These are phyloP conservation scores for Apocrypta bakeri DNA, from an alignment of 1,140 invertebrate genomes.

Conservation along the genomic window DNA sequence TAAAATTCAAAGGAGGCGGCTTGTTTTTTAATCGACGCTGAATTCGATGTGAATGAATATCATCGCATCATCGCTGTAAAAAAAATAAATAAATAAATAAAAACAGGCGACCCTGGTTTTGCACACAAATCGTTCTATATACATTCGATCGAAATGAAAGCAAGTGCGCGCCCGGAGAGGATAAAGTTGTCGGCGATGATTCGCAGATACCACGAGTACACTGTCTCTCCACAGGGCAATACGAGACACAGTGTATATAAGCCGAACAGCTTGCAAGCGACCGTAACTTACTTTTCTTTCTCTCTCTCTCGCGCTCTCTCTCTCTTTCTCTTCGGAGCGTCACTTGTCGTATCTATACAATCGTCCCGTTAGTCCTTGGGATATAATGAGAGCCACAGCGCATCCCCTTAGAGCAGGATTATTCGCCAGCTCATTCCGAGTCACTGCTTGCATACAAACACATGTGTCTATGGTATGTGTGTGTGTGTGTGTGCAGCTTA, in stretches of 20 bases:
- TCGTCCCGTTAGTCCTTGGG: neutral
- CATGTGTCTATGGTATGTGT: neutral
- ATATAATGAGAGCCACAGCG: neutral
- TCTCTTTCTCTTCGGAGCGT: neutral
- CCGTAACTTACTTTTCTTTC: neutral
- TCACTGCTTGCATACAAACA: no score
- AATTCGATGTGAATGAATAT: no score
- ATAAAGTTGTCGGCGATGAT: neutral
- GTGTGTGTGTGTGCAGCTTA: neutral
- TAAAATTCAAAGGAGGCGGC: no score
- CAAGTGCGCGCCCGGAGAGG: neutral
- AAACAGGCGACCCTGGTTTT: no score
- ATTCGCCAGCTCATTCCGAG: neutral
- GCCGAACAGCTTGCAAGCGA: conserved; percentile 28
- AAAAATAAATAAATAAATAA: no score
- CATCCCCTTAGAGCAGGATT: neutral
- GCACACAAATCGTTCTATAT: no score
- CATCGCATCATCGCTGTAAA: no score
- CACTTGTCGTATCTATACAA: neutral
- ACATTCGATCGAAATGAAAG: neutral
- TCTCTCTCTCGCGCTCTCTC: neutral
- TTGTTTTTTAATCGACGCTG: no score
- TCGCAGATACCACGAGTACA: neutral
- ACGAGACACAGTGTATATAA: neutral
- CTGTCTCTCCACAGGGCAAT: neutral